Evolutionary conservation across 1,140 invertebrate species (phyloP).

Genomic region (Polypedilum pembai): DNA sequence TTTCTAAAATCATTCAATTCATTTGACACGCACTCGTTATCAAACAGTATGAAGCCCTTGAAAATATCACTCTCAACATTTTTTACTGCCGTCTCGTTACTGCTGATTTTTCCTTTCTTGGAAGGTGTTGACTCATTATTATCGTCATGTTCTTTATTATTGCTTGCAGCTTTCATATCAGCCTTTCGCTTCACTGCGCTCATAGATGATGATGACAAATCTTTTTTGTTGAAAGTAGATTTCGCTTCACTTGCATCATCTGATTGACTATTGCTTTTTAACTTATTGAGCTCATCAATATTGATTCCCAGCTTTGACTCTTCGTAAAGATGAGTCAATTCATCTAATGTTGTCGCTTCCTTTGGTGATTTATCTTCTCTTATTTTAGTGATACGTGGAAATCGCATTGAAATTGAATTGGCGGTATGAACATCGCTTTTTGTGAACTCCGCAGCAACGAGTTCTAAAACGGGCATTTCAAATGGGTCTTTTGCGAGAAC

Average conservation of each 20-base stretch:
- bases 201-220: conserved; percentile 30
- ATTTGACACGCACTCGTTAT: not conserved
- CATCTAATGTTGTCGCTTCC: conserved; percentile 68
- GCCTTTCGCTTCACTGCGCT: not conserved
- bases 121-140: not conserved
- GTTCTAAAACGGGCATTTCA: conserved; percentile 86
- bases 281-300: conserved; percentile 51
- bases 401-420: conserved; percentile 84
- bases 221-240: conserved; percentile 35
- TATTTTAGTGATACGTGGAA: conserved; percentile 79
- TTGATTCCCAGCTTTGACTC: conserved; percentile 62
- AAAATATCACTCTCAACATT: not conserved
- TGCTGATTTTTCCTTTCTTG: not conserved
- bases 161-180: not conserved
- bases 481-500: conserved; percentile 79
- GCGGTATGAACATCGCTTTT: conserved; percentile 80
- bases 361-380: conserved; percentile 78
- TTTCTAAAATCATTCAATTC: not conserved
- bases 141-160: not conserved
- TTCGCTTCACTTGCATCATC: conserved; percentile 25
- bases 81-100: not conserved
- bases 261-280: conserved; percentile 30
- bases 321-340: conserved; percentile 58
- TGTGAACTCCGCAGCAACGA: conserved; percentile 86
- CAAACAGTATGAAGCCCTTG: not conserved